Evolutionary conservation across 2,797 vertebrate species (phyloP), one percentile per base, ranked within the genome.

Genomic region (Tokudaia tokunoshimensis): DNA sequence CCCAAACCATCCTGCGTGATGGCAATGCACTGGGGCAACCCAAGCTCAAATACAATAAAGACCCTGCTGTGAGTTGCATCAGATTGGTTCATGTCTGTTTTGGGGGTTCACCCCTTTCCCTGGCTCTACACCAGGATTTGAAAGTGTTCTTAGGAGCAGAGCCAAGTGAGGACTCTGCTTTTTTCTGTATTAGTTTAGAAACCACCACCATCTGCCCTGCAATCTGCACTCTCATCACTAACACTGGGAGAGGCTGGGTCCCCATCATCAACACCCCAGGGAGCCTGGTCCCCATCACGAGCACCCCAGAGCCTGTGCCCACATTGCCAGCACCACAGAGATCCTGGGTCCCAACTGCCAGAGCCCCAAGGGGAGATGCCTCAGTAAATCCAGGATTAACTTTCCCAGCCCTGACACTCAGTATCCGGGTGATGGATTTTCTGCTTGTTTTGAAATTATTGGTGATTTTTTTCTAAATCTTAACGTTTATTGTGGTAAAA

Each of bases 1-100:
- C 70, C 31, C 8, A n/a, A 19, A 72, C 70, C 70, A 72, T 72
- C n/a, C 70, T 37, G n/a, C 15, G 1, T 37, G n/a, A 37, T 8
- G 8, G 3, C n/a, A 3, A n/a, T 72, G n/a, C 8, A 0, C 17
- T 10, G 17, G 70, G 70, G 8, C 8, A 1, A 8, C n/a, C n/a
- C n/a, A 9, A 72, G 67, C 34, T 70, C 6, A 0, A 70, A 70
- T 19, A 70, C 34, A n/a, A 70, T 70, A 72, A 72, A 72, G n/a
- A 72, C n/a, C 70, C 17, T 37, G 70, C 17, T 72, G n/a, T 72
- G 70, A 37, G n/a, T 20, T 72, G 70, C 0, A 37, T 72, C n/a
- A 72, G 70, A 72, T 37, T n/a, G n/a, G 67, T 7, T 70, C 67
- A 15, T 72, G 17, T n/a, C 34, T 72, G 67, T n/a, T 19, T 72